A percentile compares a stretch with the other conserved stretches of the same genome.
Evolutionary conservation across 2,888 invertebrate species (phyloP).

Genomic region (Galeopsomyia nigrocyanea): DNA sequence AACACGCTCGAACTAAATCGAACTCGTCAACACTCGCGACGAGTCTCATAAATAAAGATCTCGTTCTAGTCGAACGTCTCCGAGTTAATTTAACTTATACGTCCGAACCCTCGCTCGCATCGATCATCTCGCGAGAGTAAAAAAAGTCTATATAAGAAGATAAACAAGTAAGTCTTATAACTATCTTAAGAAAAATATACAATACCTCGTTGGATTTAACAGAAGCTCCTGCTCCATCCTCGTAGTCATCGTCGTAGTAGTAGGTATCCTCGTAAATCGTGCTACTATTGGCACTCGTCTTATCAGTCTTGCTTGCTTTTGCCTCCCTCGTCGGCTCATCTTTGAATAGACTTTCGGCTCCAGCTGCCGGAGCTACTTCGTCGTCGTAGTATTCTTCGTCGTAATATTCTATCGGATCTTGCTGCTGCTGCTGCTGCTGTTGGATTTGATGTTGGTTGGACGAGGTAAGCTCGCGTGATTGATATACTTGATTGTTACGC

Average conservation of each 20-base stretch:
- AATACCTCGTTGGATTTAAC: too few species aligned
- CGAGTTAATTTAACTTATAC: too few species aligned
- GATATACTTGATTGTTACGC: conserved; percentile 16
- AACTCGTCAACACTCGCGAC: too few species aligned
- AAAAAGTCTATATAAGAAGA: too few species aligned
- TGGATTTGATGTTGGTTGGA: neutral
- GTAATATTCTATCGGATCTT: conserved; percentile 33
- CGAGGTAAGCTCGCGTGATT: conserved; percentile 1
- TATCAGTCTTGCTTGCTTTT: conserved; percentile 6
- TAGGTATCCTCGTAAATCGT: conserved; percentile 28
- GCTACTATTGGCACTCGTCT: neutral
- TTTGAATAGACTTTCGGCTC: neutral
- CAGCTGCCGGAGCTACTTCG: neutral
- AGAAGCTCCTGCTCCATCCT: neutral
- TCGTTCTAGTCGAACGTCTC: too few species aligned
- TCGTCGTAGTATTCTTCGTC: conserved; percentile 44
- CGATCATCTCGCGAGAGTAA: too few species aligned
- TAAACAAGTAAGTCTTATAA: too few species aligned
- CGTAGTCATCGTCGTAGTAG: conserved; percentile 38
- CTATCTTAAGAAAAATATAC: too few species aligned
- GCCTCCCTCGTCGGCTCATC: neutral
- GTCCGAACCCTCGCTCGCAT: too few species aligned
- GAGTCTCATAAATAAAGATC: too few species aligned
- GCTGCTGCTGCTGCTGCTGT: neutral
- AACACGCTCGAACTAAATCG: too few species aligned